Evolutionary conservation across 2,888 invertebrate genomes (phyloP).

Genomic region (Dolichomitus sp.): DNA sequence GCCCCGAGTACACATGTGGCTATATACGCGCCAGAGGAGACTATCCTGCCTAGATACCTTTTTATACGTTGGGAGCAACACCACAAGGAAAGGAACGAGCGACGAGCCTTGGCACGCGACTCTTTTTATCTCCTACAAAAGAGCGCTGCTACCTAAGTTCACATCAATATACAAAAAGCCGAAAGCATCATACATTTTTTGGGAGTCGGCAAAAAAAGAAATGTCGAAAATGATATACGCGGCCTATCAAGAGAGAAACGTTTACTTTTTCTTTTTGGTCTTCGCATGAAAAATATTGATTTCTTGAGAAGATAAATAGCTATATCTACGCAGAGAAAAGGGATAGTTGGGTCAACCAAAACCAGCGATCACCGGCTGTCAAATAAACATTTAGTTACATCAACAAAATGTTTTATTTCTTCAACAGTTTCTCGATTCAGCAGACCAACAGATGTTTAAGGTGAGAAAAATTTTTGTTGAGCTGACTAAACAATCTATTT

Average conservation of each 20-base stretch:
- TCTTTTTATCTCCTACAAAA: neutral
- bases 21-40: neutral
- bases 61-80: conserved; percentile 43
- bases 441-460: no score
- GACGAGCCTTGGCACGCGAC: conserved; percentile 23
- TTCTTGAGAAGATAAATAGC: no score
- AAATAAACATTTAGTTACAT: no score
- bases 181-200: conserved; percentile 37
- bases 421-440: no score
- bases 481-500: no score
- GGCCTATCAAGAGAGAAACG: neutral
- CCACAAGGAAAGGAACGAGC: conserved; percentile 20
- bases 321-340: no score
- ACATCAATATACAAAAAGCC: conserved; percentile 16
- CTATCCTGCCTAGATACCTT: neutral
- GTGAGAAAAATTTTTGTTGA: no score
- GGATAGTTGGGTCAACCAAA: no score
- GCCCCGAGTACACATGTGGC: neutral
- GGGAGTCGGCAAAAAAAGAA: neutral
- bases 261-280: neutral
- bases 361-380: no score
- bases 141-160: conserved; percentile 29
- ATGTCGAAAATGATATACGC: neutral
- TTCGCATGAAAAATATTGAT: no score
- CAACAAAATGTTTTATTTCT: no score